A percentile compares a stretch with the other conserved stretches of the same genome.
These are phyloP conservation scores for Phylloscopus whistleri DNA, from an alignment of 2,113 vertebrate species.

Conservation along the genomic window DNA sequence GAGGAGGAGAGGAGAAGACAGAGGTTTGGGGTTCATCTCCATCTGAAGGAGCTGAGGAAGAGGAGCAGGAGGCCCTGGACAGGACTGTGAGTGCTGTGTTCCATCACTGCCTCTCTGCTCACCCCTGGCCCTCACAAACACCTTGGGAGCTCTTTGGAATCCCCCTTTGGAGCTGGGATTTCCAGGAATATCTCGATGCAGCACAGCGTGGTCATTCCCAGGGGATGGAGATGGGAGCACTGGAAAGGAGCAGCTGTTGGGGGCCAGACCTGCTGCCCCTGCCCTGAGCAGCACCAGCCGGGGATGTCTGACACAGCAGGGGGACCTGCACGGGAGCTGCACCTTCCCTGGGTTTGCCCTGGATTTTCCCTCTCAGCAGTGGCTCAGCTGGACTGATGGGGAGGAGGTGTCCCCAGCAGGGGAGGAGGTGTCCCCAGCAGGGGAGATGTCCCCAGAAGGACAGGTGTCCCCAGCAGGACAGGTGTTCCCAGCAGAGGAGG, in stretches of 20 bases:
- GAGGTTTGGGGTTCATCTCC: background rate
- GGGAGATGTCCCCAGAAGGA: no score
- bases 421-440: background rate
- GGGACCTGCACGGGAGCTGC: background rate
- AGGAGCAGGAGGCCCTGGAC: background rate
- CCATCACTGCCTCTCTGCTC: background rate
- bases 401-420: background rate
- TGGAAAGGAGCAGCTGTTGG: background rate
- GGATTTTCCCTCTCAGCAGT: background rate
- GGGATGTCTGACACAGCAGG: background rate
- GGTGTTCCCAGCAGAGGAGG: background rate
- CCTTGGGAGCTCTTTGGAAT: background rate
- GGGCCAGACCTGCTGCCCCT: background rate
- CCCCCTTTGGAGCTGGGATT: background rate
- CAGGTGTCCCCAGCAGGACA: background rate
- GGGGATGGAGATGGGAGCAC: background rate
- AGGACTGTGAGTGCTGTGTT: background rate
- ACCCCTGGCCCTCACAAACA: background rate
- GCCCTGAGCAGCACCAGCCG: rapidly evolving
- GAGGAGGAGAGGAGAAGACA: background rate
- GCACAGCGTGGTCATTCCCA: background rate
- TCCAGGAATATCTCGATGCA: background rate
- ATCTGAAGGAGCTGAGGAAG: background rate
- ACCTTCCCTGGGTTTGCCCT: background rate
- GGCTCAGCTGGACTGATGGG: rapidly evolving